phyloP scores from a whole-genome alignment of 2,888 invertebrate species.

The Hydrotaea cyrtoneurina region DNA sequence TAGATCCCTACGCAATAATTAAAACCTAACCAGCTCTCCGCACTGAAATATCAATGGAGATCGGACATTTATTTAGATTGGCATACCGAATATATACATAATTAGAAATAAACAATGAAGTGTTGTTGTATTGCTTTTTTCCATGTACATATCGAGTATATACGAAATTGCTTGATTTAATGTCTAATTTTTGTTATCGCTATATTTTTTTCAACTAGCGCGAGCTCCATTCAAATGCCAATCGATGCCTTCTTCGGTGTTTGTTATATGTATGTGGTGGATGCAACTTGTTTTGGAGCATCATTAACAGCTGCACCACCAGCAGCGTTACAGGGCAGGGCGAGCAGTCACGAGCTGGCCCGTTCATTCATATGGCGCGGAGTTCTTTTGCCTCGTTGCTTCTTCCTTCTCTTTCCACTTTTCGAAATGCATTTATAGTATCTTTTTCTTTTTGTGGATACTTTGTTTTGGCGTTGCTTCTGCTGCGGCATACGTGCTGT shows the following conservation, averaged over 20 bases:
- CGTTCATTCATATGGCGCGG: background rate
- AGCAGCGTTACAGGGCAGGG: background rate
- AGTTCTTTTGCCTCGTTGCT: background rate
- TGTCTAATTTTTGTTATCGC: conserved; percentile 14
- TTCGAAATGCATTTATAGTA: background rate
- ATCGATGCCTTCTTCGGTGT: conserved; percentile 31
- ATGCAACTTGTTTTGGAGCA: conserved; percentile 42
- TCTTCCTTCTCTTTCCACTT: background rate
- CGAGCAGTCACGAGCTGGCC: background rate
- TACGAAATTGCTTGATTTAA: background rate
- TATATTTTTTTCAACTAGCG: background rate
- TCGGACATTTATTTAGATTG: no score
- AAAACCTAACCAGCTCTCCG: no score
- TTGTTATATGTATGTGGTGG: conserved; percentile 30
- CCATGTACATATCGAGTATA: background rate
- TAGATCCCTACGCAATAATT: no score
- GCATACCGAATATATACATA: no score
- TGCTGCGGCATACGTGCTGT: conserved; percentile 44
- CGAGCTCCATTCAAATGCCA: conserved; percentile 27
- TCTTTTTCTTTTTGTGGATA: background rate
- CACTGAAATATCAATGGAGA: no score
- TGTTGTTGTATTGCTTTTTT: no score
- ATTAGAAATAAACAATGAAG: no score
- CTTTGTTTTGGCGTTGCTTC: background rate
- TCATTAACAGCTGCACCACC: background rate